Conservation (phyloP, 2,888 invertebrate genomes). For the Didymodactylos carnosus region DNA sequence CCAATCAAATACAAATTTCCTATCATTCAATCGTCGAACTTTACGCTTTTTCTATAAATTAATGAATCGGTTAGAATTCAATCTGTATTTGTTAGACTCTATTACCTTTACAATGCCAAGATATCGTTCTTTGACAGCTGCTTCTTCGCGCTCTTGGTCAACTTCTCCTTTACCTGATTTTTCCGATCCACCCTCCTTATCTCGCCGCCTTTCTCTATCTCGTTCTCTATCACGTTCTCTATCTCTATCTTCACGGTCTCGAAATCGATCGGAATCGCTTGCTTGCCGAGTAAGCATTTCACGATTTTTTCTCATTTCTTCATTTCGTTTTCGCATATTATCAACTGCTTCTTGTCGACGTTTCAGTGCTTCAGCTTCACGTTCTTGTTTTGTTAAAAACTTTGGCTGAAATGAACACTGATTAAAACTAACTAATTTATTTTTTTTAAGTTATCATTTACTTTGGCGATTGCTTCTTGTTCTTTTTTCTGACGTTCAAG, state of each 20-base stretch:
- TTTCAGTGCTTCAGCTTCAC: slow-evolving; percentile 68
- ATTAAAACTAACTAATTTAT: neutral
- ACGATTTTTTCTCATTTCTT: slow-evolving; percentile 48
- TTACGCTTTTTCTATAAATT: slow-evolving; percentile 48
- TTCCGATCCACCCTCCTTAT: slow-evolving; percentile 20
- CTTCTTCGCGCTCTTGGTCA: slow-evolving; percentile 73
- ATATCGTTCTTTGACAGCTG: slow-evolving; percentile 85
- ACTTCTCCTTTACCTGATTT: slow-evolving; percentile 36
- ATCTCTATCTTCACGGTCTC: slow-evolving; percentile 20
- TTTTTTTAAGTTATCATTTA: slow-evolving; percentile 21
- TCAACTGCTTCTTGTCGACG: slow-evolving; percentile 68
- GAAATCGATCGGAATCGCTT: neutral
- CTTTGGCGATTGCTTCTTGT: slow-evolving; percentile 73
- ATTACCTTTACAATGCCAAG: slow-evolving; percentile 58
- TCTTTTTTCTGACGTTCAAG: slow-evolving; percentile 85
- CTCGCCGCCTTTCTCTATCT: slow-evolving; percentile 18
- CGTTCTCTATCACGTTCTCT: slow-evolving; percentile 18
- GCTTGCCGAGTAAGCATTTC: slow-evolving; percentile 32
- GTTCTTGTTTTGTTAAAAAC: slow-evolving; percentile 82
- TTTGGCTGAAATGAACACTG: slow-evolving; percentile 57
- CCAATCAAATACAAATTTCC: slow-evolving; percentile 99
- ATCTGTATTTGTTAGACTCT: neutral
- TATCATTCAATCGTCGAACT: slow-evolving; percentile 75
- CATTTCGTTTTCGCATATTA: slow-evolving; percentile 50
- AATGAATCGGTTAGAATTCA: neutral